Evolutionary conservation across 2,113 vertebrate species (phyloP), one percentile per base, ranked within the genome.

Genomic region (Nerophis ophidion): DNA sequence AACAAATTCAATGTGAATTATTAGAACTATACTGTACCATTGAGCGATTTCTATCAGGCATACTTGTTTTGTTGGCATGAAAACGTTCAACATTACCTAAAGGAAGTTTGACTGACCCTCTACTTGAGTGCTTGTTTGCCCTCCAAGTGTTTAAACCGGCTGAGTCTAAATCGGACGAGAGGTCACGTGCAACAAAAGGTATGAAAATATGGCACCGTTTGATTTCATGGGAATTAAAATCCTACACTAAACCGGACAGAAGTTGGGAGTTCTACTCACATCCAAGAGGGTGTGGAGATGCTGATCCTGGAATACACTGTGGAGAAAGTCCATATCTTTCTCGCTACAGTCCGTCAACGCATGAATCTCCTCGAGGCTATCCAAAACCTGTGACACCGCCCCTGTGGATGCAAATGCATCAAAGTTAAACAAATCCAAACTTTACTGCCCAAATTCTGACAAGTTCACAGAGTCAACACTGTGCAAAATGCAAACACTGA

Each of bases 241-340:
- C 26, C 26, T 26, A 26, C 26, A 26, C 10, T 50, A 16, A 7
- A 16, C 38, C 5, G 19, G 19, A 50, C 47, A 15, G n/a, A 1
- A 5, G 38, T 56, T 8, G 2, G 40, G 9, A 58, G 17, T 6
- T 57, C 7, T 33, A 91, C 95, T 95, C 90, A 98, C 97, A 79
- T 98, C 97, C 86, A 99, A 88, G 80, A 99, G 86, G 0, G 95
- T 98, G 87, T 99, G 97, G 72, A 99, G 94, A 88, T 99, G 95
- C 79, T 98, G 93, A 86, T 99, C 97, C 82, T 99, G 96, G 89
- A 99, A 99, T 87, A 99, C 97, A 61, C 96, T 98, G 90, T 99
- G 97, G 74, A 99, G 93, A 85, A 99, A 99, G 88, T 98, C 97
- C 90, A 99, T 91, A 76, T 99, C 97, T 77, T 98, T 99, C 91